phyloP scores from a whole-genome alignment of 2,113 vertebrate species.

The Passerina amoena region DNA sequence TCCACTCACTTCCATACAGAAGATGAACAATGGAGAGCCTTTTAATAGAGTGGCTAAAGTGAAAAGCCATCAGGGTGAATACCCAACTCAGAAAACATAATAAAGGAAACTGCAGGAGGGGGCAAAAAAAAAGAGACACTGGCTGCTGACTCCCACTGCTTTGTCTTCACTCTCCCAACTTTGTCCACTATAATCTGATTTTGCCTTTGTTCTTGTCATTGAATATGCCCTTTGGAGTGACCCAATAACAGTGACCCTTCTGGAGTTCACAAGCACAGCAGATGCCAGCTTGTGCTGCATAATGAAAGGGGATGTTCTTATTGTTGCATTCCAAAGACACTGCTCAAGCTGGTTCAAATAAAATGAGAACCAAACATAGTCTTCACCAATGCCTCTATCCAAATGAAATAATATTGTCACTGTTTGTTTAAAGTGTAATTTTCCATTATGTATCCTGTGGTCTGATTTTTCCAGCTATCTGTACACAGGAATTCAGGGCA shows the following conservation, averaged over 20 bases:
- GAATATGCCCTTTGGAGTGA: conserved; percentile 13
- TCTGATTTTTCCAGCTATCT: not conserved
- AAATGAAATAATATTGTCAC: not conserved
- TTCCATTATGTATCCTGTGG: not conserved
- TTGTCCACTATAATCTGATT: conserved; percentile 13
- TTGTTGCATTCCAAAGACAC: not conserved
- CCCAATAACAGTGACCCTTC: not conserved
- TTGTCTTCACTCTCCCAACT: conserved; percentile 17
- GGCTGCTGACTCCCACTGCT: not conserved
- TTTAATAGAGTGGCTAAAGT: not conserved
- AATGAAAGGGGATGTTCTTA: not conserved
- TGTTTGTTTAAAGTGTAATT: not conserved
- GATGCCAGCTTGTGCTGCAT: not conserved
- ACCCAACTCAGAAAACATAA: not conserved
- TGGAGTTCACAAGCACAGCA: not conserved
- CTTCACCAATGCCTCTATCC: not conserved
- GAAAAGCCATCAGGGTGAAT: not conserved
- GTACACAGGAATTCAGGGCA: not conserved
- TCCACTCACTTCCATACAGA: not conserved
- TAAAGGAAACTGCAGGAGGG: not conserved
- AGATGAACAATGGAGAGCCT: not conserved
- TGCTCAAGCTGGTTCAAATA: not conserved
- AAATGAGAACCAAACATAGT: not conserved
- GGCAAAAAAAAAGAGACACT: not conserved
- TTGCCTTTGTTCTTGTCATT: not conserved